phyloP scores from a whole-genome alignment of 2,888 invertebrate genomes.

The Apamea crenata region DNA sequence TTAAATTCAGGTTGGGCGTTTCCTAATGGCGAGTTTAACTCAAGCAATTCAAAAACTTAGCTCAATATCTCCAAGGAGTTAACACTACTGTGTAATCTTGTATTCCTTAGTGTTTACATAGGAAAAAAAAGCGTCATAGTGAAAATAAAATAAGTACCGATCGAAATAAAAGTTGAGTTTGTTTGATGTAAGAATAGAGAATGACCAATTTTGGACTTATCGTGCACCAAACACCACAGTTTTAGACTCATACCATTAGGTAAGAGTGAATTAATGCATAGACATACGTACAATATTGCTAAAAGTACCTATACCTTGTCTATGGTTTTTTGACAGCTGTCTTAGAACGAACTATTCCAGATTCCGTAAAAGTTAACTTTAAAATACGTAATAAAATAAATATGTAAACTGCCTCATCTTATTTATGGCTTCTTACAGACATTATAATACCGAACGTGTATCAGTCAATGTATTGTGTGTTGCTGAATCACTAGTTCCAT shows the following conservation, averaged over 20 bases:
- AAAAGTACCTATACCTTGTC: neutral
- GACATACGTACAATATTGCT: neutral
- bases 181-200: neutral
- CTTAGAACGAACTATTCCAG: too few relatives aligned
- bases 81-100: conserved; percentile 24
- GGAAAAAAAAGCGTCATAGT: neutral
- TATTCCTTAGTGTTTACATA: neutral
- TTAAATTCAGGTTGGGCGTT: conserved; percentile 28
- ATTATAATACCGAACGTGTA: too few relatives aligned
- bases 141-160: neutral
- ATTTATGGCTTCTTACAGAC: too few relatives aligned
- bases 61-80: conserved; percentile 20
- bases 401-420: too few relatives aligned
- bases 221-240: neutral
- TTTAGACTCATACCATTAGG: neutral
- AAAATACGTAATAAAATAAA: too few relatives aligned
- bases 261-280: neutral
- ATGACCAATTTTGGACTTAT: neutral
- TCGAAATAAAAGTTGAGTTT: neutral
- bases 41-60: conserved; percentile 41
- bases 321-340: too few relatives aligned
- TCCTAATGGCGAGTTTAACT: conserved; percentile 40
- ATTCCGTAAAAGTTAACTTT: too few relatives aligned
- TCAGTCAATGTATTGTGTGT: too few relatives aligned
- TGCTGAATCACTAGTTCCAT: too few relatives aligned